phyloP scores from a whole-genome alignment of 2,888 invertebrate species.

The Nipponacmea schrenckii region DNA sequence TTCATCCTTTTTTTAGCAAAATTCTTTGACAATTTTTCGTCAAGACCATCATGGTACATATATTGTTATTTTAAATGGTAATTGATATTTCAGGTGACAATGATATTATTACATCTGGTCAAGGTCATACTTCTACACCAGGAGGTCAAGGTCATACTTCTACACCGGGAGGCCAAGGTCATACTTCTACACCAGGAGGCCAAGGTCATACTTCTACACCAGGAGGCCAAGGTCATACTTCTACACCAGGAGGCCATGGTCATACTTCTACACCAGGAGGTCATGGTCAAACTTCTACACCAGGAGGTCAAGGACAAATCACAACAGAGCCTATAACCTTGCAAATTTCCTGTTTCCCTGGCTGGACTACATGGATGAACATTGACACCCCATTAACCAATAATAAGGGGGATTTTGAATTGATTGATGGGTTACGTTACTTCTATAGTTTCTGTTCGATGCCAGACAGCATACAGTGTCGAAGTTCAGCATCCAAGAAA shows the following conservation, averaged over 20 bases:
- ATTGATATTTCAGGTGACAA: too few relatives aligned
- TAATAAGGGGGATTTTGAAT: constrained; percentile 45
- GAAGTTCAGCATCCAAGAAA: constrained; percentile 33
- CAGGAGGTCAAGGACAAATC: constrained; percentile 10
- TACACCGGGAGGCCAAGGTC: constrained; percentile 17
- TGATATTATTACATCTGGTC: background rate
- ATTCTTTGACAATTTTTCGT: too few relatives aligned
- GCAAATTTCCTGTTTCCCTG: constrained; percentile 42
- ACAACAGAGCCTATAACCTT: constrained; percentile 25
- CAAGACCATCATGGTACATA: too few relatives aligned
- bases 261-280: constrained; percentile 21
- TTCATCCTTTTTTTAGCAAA: too few relatives aligned
- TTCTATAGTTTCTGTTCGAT: constrained; percentile 52
- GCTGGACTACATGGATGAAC: constrained; percentile 53
- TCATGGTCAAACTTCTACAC: constrained; percentile 4
- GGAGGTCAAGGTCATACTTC: constrained; percentile 12
- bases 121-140: constrained; percentile 17
- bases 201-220: constrained; percentile 12
- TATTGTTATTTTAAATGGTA: too few relatives aligned
- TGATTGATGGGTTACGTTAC: constrained; percentile 38
- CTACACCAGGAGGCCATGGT: constrained; percentile 15
- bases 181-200: constrained; percentile 8
- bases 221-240: constrained; percentile 4
- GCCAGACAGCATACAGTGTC: constrained; percentile 55
- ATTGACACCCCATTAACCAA: constrained; percentile 37